Percentiles rank a stretch among this genome's conserved stretches.
phyloP scores from a whole-genome alignment of 2,888 invertebrate species.

The Palloptera scutellata region DNA sequence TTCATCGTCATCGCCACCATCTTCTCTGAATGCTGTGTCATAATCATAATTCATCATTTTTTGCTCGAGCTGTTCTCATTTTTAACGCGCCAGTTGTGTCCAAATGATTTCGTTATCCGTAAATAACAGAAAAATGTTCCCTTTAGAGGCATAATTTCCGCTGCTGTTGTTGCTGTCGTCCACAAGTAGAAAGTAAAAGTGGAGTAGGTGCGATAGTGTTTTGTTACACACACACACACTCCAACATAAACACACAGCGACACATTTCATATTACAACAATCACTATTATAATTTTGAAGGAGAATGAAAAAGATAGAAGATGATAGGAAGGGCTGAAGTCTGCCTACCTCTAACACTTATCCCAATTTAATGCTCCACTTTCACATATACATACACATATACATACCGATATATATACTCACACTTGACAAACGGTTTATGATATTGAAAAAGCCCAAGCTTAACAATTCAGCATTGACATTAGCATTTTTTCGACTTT shows the following conservation, averaged over 20 bases:
- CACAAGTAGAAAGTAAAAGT: not conserved
- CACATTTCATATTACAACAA: too few species aligned
- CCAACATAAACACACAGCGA: not conserved
- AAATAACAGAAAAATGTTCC: conserved; percentile 48
- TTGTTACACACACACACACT: not conserved
- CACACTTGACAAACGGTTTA: not conserved
- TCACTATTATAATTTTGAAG: too few species aligned
- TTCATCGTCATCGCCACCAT: conserved; percentile 18
- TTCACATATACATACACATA: not conserved
- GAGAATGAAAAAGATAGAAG: too few species aligned
- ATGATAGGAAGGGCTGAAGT: too few species aligned
- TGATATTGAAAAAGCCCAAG: not conserved
- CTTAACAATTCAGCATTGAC: conserved; percentile 38
- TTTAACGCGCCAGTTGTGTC: conserved; percentile 56
- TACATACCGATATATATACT: not conserved
- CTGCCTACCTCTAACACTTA: too few species aligned
- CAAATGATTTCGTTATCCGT: conserved; percentile 58
- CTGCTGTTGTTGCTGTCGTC: not conserved
- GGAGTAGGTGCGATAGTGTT: not conserved
- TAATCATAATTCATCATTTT: conserved; percentile 24
- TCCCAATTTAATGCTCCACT: too few species aligned
- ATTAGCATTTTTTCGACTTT: conserved; percentile 50
- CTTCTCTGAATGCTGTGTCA: conserved; percentile 13
- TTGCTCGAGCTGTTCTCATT: conserved; percentile 9
- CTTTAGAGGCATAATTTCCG: not conserved